Evolutionary conservation across 2,113 vertebrate genomes (phyloP).

Genomic region (Calidris pygmaea): DNA sequence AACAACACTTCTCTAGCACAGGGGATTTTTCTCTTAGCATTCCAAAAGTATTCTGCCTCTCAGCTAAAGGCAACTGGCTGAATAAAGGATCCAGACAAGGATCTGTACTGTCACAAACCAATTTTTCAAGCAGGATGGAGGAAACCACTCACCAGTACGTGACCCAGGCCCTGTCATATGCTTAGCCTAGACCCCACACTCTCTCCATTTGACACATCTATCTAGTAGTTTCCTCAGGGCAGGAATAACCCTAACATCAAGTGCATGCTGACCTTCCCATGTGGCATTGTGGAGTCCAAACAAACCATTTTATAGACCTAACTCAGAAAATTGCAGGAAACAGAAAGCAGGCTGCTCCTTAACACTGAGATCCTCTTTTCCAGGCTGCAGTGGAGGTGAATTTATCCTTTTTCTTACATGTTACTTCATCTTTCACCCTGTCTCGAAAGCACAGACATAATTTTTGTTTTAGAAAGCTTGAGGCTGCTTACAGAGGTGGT

Average conservation of each 20-base stretch:
- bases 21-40: not conserved
- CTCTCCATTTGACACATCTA: not conserved
- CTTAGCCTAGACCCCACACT: not conserved
- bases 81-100: not conserved
- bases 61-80: not conserved
- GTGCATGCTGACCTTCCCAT: not conserved
- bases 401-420: not conserved
- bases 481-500: not conserved
- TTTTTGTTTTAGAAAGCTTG: not conserved
- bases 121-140: not conserved
- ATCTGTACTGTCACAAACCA: not conserved
- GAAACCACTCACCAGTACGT: not conserved
- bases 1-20: not conserved
- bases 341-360: not conserved
- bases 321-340: not conserved
- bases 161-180: not conserved
- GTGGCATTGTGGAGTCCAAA: not conserved
- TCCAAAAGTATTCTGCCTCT: not conserved
- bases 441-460: not conserved
- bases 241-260: not conserved
- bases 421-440: not conserved
- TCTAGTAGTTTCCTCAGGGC: not conserved
- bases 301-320: fast-evolving
- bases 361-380: not conserved
- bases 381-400: not conserved